A percentile compares a stretch with the other conserved stretches of the same genome.
phyloP scores from a whole-genome alignment of 2,113 vertebrate genomes.

The Lophochroa leadbeateri region DNA sequence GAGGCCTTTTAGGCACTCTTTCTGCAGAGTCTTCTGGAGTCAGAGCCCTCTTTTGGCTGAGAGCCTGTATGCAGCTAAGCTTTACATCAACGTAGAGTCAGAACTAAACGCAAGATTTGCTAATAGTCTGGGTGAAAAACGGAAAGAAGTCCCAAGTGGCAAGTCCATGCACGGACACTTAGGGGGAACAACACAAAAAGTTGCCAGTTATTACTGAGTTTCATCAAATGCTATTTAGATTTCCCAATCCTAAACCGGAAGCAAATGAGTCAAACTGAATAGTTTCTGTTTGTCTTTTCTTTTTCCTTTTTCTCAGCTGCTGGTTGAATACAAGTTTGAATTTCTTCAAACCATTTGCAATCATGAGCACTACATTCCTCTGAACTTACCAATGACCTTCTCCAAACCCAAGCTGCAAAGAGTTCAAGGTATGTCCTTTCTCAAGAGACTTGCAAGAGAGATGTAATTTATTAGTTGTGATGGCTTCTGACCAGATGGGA shows the following conservation, averaged over 20 bases:
- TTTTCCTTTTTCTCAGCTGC: constrained; percentile 74
- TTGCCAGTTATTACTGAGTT: background rate
- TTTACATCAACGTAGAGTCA: background rate
- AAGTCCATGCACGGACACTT: background rate
- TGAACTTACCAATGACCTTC: constrained; percentile 96
- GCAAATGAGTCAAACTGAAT: background rate
- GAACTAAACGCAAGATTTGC: background rate
- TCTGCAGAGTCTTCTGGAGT: background rate
- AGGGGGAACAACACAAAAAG: background rate
- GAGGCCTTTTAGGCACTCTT: background rate
- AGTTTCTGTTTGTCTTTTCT: background rate
- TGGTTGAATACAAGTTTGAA: constrained; percentile 95
- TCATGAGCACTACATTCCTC: constrained; percentile 96
- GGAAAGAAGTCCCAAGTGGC: background rate
- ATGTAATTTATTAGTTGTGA: background rate
- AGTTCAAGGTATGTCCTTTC: constrained; percentile 83
- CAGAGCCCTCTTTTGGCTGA: background rate
- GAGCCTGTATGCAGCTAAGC: background rate
- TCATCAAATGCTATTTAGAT: background rate
- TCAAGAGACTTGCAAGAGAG: background rate
- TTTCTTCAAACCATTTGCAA: constrained; percentile 92
- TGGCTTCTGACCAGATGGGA: background rate
- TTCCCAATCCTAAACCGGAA: background rate
- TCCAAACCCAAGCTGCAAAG: constrained; percentile 91
- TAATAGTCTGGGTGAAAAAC: background rate